A percentile compares a stretch with the other conserved stretches of the same genome.
Evolutionary conservation across 2,888 invertebrate species (phyloP).

Genomic region (Scaptomyza cyrtandrae): DNA sequence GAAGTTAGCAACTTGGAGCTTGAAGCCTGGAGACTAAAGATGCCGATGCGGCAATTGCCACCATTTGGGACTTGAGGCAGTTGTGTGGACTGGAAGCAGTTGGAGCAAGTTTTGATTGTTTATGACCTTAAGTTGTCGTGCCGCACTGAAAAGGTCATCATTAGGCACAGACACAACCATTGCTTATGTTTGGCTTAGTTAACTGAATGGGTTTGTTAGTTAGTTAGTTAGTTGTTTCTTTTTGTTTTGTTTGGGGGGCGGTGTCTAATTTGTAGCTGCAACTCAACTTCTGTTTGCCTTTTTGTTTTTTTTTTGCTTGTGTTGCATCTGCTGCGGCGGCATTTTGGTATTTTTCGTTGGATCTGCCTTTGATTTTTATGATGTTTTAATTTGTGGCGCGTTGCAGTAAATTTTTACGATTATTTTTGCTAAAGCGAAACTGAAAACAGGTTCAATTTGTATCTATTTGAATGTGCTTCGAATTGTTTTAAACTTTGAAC

Average conservation of each 20-base stretch:
- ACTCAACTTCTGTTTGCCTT: constrained; percentile 69
- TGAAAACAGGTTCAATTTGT: constrained; percentile 64
- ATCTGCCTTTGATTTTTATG: constrained; percentile 71
- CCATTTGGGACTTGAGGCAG: too few relatives aligned
- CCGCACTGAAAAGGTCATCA: constrained; percentile 82
- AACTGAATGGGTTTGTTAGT: constrained; percentile 47
- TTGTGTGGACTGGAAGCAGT: too few relatives aligned
- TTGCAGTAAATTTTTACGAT: constrained; percentile 64
- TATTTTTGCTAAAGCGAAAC: constrained; percentile 5
- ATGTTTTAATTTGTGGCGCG: constrained; percentile 79
- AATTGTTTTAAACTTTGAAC: constrained; percentile 34
- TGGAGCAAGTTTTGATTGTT: constrained; percentile 77
- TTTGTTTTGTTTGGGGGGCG: constrained; percentile 54
- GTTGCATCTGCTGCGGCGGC: constrained; percentile 59
- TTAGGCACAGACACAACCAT: constrained; percentile 55
- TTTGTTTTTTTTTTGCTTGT: too few relatives aligned
- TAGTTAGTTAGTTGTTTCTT: constrained; percentile 20
- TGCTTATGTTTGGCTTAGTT: constrained; percentile 57
- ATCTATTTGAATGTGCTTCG: neutral
- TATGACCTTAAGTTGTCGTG: constrained; percentile 83
- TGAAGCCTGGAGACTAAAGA: constrained; percentile 14
- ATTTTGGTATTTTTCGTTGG: constrained; percentile 50
- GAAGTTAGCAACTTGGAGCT: constrained; percentile 13
- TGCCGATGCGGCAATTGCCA: constrained; percentile 68
- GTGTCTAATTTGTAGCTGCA: constrained; percentile 71